A percentile compares a stretch with the other conserved stretches of the same genome.
Evolutionary conservation across 2,113 vertebrate species (phyloP).

Genomic region (Gymnorhina tibicen): DNA sequence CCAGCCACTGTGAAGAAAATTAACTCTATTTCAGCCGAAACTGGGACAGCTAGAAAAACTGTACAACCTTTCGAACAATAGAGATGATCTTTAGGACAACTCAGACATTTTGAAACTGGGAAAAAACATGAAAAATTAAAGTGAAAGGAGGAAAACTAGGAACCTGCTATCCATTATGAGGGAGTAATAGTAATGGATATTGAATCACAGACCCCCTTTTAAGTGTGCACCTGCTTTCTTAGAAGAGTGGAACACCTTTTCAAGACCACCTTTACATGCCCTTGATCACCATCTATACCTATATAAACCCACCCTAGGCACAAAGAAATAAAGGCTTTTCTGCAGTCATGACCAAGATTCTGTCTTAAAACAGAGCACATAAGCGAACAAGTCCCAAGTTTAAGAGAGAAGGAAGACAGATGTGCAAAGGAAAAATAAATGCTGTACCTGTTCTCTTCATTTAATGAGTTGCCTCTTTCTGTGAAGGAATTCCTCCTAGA

Average conservation of each 20-base stretch:
- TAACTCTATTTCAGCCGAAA: background rate
- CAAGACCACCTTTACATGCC: background rate
- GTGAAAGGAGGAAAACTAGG: background rate
- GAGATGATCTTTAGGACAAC: background rate
- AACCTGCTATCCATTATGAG: background rate
- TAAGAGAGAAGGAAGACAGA: background rate
- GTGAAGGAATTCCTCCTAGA: background rate
- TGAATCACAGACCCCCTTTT: background rate
- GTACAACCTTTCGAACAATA: background rate
- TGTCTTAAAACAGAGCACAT: background rate
- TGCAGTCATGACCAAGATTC: background rate
- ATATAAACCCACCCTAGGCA: background rate
- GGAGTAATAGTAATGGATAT: background rate
- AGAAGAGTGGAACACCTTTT: background rate
- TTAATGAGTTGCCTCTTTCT: background rate
- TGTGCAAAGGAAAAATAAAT: background rate
- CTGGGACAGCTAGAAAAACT: background rate
- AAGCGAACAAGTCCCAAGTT: background rate
- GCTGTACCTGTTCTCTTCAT: slow-evolving; percentile 10
- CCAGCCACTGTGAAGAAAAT: background rate
- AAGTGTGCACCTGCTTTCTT: accelerated
- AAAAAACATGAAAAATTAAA: background rate
- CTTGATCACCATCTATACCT: background rate
- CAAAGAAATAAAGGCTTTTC: background rate
- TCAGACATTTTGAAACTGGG: background rate